Evolutionary conservation across 1,140 invertebrate genomes (phyloP), one percentile per base, ranked within the genome.

Genomic region (Pseudomyrmex pallidus): DNA sequence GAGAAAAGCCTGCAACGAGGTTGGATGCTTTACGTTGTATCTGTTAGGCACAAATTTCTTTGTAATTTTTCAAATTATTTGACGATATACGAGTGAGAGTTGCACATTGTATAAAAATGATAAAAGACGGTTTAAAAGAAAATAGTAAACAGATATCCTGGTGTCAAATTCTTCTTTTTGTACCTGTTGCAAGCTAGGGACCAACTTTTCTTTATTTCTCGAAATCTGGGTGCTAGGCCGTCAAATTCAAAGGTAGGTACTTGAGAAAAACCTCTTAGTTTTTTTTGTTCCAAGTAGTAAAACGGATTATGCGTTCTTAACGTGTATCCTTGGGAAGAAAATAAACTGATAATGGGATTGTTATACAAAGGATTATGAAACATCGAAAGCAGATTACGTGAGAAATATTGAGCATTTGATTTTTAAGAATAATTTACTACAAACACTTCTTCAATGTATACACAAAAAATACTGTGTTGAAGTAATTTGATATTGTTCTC

Each of bases 201-300:
- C 64, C 78, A 84, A 7, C 20, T 57, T 67, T 15, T 85, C 12
- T 1, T 13, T 15, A 22, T 52, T 46, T 70, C 74, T 61, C 4
- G 46, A 61, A 85, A 87, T 76, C 89, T 89, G 1, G 80, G 61
- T 1, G 4, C 35, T 8, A 85, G 17, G 10, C 89, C 87, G 17
- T 90, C 89, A 22, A 68, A 90, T n/a, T 90, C 87, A 1, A 90
- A 90, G 7, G 83, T 63, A 12, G 89, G 82, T 10, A 80, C 5
- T 0, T 15, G n/a, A 0, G 89, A 87, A 0, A 48, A 68, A n/a
- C 74, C 72, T 35, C 77, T 61, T 1, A 67, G 50, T 64, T 22
- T 76, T 1, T 73, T 90, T 9, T 86, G 15, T 3, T 90, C 85
- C 5, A 90, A 61, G 12, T 85, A 90, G 20, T 85, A 74, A 63